A percentile compares a stretch with the other conserved stretches of the same genome.
Conservation (phyloP, 2,113 vertebrate species). For the Charina bottae region DNA sequence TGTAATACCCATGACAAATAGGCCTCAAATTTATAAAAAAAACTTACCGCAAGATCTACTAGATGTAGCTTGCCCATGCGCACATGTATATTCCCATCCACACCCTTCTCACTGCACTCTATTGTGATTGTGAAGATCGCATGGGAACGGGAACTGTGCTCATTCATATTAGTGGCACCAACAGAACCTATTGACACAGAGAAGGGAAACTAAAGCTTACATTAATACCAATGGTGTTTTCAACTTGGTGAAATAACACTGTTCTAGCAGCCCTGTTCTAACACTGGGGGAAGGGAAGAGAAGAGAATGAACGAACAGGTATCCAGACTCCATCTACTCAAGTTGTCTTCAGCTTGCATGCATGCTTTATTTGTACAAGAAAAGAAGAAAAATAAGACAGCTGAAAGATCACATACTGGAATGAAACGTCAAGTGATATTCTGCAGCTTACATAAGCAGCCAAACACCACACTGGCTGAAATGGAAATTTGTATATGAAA, state of each 20-base stretch:
- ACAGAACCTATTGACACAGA: slow-evolving; percentile 83
- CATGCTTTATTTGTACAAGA: neutral
- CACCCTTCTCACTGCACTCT: slow-evolving; percentile 95
- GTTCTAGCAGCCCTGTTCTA: neutral
- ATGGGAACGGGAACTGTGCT: slow-evolving; percentile 97
- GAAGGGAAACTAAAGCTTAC: slow-evolving; percentile 12
- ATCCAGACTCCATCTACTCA: neutral
- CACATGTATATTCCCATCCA: slow-evolving; percentile 95
- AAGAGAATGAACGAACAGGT: neutral
- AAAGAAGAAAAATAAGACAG: neutral
- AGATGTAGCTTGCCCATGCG: slow-evolving; percentile 98
- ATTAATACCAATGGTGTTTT: neutral
- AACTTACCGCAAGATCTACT: slow-evolving; percentile 93
- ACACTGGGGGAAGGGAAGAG: neutral
- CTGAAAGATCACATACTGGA: neutral
- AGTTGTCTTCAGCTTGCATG: neutral
- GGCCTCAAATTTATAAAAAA: neutral
- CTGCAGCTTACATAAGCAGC: neutral
- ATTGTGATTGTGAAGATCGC: slow-evolving; percentile 99
- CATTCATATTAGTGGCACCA: slow-evolving; percentile 98
- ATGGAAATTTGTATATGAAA: neutral
- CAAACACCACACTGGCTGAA: neutral
- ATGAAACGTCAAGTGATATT: neutral
- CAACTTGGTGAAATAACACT: neutral
- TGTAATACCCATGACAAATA: neutral